These are phyloP conservation scores for Ormyrus nitidulus DNA, from an alignment of 2,888 invertebrate species.

Conservation along the genomic window DNA sequence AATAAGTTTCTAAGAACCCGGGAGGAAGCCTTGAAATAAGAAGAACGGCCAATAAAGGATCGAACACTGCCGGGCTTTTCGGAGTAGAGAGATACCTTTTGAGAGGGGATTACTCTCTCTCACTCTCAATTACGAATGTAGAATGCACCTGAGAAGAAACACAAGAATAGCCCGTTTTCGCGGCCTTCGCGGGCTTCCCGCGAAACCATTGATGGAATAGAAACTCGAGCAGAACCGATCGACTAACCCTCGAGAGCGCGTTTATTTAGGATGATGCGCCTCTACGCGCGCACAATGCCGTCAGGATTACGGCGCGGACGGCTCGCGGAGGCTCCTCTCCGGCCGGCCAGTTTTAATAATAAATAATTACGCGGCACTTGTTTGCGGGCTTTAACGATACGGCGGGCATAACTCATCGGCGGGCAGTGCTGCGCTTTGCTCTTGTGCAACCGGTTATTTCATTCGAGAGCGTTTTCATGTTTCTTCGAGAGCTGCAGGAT, in stretches of 20 bases:
- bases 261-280: conserved; percentile 40
- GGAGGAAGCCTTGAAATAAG: too few species aligned
- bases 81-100: too few species aligned
- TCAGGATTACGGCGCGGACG: background rate
- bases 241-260: background rate
- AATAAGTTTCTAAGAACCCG: background rate
- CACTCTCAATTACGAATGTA: too few species aligned
- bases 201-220: background rate
- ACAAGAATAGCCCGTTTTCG: conserved; percentile 3
- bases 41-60: too few species aligned
- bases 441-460: conserved; percentile 5
- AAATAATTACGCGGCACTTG: conserved; percentile 10
- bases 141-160: background rate
- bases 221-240: background rate
- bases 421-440: background rate
- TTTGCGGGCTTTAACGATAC: conserved; percentile 18
- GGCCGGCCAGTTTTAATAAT: conserved; percentile 13
- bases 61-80: too few species aligned
- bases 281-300: conserved; percentile 14
- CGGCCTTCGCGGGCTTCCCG: conserved; percentile 2
- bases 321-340: too few species aligned
- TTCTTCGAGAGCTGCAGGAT: background rate
- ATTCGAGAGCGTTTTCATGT: background rate
- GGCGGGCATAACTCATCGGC: background rate
- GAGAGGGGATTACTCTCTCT: too few species aligned